Conservation (phyloP, 2,113 vertebrate species). For the Erythrolamprus reginae region DNA sequence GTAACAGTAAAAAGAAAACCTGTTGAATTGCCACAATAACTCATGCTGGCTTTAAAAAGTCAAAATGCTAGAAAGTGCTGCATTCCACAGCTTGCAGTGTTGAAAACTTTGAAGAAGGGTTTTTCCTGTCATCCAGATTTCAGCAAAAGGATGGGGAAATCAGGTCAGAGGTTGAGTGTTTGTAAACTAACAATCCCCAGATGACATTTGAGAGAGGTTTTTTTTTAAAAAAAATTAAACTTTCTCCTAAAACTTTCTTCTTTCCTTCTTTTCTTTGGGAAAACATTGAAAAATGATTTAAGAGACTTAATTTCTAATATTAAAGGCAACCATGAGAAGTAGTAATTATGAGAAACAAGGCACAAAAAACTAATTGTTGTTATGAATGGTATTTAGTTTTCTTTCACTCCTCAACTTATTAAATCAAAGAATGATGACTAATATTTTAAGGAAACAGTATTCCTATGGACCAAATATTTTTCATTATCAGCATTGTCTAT, state of each 20-base stretch:
- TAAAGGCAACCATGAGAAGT: fast-evolving
- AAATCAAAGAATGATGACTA: neutral
- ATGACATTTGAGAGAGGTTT: slow-evolving; percentile 54
- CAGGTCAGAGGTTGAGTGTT: slow-evolving; percentile 64
- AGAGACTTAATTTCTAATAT: neutral
- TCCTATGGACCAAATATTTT: neutral
- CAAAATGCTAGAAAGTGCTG: slow-evolving; percentile 9
- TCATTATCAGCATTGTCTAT: neutral
- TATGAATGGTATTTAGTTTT: neutral
- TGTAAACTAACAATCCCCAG: slow-evolving; percentile 70
- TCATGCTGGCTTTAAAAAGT: slow-evolving; percentile 50
- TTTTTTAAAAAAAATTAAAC: slow-evolving; percentile 43
- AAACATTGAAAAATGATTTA: neutral
- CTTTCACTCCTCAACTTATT: neutral
- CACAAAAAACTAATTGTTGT: neutral
- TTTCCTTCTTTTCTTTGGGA: slow-evolving; percentile 2
- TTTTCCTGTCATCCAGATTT: slow-evolving; percentile 44
- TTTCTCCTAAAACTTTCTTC: neutral
- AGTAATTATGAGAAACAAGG: neutral
- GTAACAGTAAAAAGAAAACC: neutral
- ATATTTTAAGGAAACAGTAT: neutral
- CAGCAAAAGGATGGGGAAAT: slow-evolving; percentile 42
- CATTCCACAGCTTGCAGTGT: slow-evolving; percentile 50
- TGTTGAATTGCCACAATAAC: slow-evolving; percentile 39
- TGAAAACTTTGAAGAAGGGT: slow-evolving; percentile 65